phyloP scores from a whole-genome alignment of 2,888 invertebrate species.

The Eucera pruinosa region DNA sequence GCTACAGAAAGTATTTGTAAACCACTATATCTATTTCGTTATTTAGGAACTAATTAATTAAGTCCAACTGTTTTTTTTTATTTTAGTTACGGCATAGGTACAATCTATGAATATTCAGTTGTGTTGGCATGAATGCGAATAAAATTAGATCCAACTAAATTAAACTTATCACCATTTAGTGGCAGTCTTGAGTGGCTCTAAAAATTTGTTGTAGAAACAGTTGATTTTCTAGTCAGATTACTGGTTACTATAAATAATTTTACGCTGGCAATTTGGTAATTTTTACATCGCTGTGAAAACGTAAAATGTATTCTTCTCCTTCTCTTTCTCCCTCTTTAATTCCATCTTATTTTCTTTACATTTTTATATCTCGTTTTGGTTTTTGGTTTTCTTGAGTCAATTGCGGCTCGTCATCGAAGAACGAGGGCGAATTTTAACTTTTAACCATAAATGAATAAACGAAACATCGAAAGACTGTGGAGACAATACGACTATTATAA shows the following conservation, averaged over 20 bases:
- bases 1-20: no score
- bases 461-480: constrained; percentile 8
- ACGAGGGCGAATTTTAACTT: no score
- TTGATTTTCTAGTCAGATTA: constrained; percentile 76
- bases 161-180: no score
- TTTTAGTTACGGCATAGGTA: no score
- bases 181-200: no score
- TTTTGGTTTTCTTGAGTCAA: neutral
- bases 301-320: constrained; percentile 31
- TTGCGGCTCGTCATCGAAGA: constrained; percentile 10
- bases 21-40: no score
- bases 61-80: neutral
- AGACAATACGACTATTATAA: constrained; percentile 50
- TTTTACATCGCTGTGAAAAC: constrained; percentile 61
- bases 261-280: constrained; percentile 56
- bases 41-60: no score
- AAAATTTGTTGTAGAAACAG: no score
- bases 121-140: neutral
- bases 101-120: no score
- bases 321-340: neutral
- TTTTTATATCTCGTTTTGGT: neutral
- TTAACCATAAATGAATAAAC: neutral
- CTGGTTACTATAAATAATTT: constrained; percentile 60
- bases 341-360: neutral
- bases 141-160: constrained; percentile 33